Percentiles rank a stretch among this genome's conserved stretches.
These are phyloP conservation scores for Drosophila paranaensis DNA, from an alignment of 2,888 invertebrate genomes.

Conservation along the genomic window DNA sequence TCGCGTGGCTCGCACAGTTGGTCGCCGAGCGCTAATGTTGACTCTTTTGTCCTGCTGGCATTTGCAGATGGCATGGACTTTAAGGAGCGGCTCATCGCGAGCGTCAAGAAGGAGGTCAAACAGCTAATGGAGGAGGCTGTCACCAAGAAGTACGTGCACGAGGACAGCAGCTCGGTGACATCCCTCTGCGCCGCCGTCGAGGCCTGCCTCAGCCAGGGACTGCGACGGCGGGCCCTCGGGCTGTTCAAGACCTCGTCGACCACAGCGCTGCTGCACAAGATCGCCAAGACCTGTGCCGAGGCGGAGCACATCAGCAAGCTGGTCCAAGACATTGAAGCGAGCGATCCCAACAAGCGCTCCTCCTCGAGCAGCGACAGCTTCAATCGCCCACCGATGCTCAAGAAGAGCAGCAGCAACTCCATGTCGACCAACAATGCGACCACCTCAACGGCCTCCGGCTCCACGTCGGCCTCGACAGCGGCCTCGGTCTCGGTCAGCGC, in stretches of 20 bases:
- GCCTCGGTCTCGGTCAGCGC: constrained; percentile 74
- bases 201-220: constrained; percentile 92
- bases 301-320: constrained; percentile 92
- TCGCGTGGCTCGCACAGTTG: constrained; percentile 47
- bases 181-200: constrained; percentile 96
- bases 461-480: constrained; percentile 27
- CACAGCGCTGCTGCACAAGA: constrained; percentile 95
- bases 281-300: constrained; percentile 91
- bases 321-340: constrained; percentile 91
- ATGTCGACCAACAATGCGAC: constrained; percentile 69
- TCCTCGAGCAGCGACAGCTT: constrained; percentile 89
- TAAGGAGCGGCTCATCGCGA: constrained; percentile 91
- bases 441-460: constrained; percentile 17
- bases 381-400: constrained; percentile 88
- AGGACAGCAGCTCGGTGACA: constrained; percentile 96
- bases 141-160: constrained; percentile 95
- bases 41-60: constrained; percentile 31
- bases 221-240: constrained; percentile 90
- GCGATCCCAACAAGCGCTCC: constrained; percentile 87
- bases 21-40: constrained; percentile 40
- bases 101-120: constrained; percentile 96
- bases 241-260: constrained; percentile 97
- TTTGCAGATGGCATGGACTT: constrained; percentile 85
- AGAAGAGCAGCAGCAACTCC: constrained; percentile 88
- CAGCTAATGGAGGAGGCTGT: constrained; percentile 99